Evolutionary conservation across 2,888 invertebrate genomes (phyloP).

Genomic region (Ypsolopha scabrella): DNA sequence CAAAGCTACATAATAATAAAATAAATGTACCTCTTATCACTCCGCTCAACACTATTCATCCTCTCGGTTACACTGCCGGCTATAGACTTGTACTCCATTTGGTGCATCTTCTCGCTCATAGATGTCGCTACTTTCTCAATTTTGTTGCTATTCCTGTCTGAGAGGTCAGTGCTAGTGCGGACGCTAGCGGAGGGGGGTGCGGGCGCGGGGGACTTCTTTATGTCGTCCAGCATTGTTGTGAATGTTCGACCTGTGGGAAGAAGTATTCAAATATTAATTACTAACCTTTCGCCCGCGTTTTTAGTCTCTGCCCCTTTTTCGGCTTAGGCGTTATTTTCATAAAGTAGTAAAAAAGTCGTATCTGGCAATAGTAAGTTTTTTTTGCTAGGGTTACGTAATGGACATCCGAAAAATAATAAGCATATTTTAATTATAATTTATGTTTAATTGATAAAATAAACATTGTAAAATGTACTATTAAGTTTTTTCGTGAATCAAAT

Average conservation of each 20-base stretch:
- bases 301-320: too few relatives aligned
- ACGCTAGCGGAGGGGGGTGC: constrained; percentile 27
- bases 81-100: background rate
- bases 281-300: too few relatives aligned
- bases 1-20: too few relatives aligned
- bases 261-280: background rate
- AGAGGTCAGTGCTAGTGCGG: constrained; percentile 17
- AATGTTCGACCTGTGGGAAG: constrained; percentile 42
- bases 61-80: constrained; percentile 21
- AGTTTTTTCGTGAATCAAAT: too few relatives aligned
- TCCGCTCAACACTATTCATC: constrained; percentile 26
- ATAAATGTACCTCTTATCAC: constrained; percentile 18
- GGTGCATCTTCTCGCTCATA: background rate
- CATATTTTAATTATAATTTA: too few relatives aligned
- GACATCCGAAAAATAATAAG: too few relatives aligned
- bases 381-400: too few relatives aligned
- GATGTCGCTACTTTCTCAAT: constrained; percentile 16
- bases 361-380: too few relatives aligned
- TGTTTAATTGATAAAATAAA: too few relatives aligned
- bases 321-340: too few relatives aligned
- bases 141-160: constrained; percentile 25
- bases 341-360: too few relatives aligned
- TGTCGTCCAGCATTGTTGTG: constrained; percentile 49
- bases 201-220: constrained; percentile 45
- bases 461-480: too few relatives aligned